Evolutionary conservation across 2,888 invertebrate species (phyloP), one percentile per base, ranked within the genome.

Genomic region (Cataglyphis altisquamis): DNA sequence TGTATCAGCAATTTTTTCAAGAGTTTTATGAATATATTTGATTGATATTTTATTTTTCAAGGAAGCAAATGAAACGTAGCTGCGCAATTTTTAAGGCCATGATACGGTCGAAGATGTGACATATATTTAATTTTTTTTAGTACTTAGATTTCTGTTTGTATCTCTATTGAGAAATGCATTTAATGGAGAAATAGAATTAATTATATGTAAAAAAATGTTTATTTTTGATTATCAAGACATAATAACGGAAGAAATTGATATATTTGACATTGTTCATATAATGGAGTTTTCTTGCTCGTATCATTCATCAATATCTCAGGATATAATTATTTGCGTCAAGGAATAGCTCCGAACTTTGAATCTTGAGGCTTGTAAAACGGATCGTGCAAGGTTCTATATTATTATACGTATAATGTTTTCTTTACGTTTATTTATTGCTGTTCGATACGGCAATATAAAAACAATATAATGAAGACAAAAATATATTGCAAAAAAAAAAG

Each of bases 291-390:
- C 60, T 72, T 25, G 25, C 21, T 21, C 21, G 60, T 48, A 72
- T 25, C 36, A 8, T 41, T 41, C 6, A 72, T 72, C 32, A 57
- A 32, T 70, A 45, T 78, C 60, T 60, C 10, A 32, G n/a, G 48
- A 72, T 70, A 72, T 70, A 72, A 60, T 72, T 70, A 78, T 72
- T 57, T 78, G 21, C 36, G 21, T 21, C 29, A 62, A 45, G n/a
- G 12, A 55, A 21, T 18, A 48, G 8, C 48, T 48, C 41, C 15
- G 78, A 60, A 78, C 78, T 78, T 72, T 78, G 60, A 45, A 72
- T 78, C 60, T 32, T 36, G 3, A 29, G 29, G 12, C 18, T 70
- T 32, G 45, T 12, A 21, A 68, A 55, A 36, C n/a, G 5, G 41
- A 4, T 21, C 0, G 67, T 48, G 25, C 32, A 68, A 77, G 29